Percentiles rank a stretch among this genome's conserved stretches.
Evolutionary conservation across 2,797 vertebrate species (phyloP).

Genomic region (Microctenopoma stevenorrisi): DNA sequence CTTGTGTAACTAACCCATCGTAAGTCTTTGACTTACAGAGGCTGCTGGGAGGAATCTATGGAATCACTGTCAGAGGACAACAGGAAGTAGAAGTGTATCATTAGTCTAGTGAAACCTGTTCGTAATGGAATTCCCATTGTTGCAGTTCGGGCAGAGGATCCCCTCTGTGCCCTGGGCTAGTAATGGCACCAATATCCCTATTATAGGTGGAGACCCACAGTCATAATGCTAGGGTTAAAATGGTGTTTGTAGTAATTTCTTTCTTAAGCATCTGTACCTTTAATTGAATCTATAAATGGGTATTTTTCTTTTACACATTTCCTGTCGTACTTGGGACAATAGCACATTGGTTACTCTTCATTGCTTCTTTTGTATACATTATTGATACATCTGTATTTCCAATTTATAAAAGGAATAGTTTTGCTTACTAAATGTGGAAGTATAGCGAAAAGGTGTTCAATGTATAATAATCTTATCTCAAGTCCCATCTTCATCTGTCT

Average conservation of each 20-base stretch:
- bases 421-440: too few species aligned
- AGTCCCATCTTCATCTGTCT: background rate
- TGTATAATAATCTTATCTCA: too few species aligned
- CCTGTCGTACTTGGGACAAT: too few species aligned
- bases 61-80: slow-evolving; percentile 69
- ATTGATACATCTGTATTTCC: too few species aligned
- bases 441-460: too few species aligned
- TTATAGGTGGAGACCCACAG: slow-evolving; percentile 50
- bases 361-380: too few species aligned
- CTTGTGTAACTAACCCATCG: slow-evolving; percentile 71
- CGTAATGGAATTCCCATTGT: slow-evolving; percentile 80
- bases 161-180: slow-evolving; percentile 67
- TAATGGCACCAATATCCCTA: slow-evolving; percentile 69
- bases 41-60: slow-evolving; percentile 71
- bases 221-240: slow-evolving; percentile 25
- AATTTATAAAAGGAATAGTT: too few species aligned
- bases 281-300: too few species aligned
- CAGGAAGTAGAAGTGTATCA: slow-evolving; percentile 71
- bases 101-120: slow-evolving; percentile 77
- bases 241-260: slow-evolving; percentile 15
- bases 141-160: slow-evolving; percentile 71
- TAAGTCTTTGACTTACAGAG: slow-evolving; percentile 57
- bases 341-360: too few species aligned
- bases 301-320: too few species aligned
- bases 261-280: background rate